Evolutionary conservation across 2,888 invertebrate species (phyloP).

Genomic region (Syritta pipiens): DNA sequence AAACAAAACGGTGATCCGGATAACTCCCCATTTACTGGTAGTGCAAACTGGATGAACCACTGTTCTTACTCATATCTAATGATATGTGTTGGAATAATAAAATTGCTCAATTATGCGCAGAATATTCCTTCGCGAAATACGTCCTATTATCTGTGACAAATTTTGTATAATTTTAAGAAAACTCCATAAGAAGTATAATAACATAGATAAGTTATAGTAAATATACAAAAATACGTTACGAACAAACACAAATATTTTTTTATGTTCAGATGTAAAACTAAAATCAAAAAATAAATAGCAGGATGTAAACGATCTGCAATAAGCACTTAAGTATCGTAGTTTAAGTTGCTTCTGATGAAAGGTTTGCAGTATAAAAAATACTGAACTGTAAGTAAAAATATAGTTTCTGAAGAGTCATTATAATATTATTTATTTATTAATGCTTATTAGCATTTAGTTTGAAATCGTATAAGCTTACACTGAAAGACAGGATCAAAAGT

Average conservation of each 20-base stretch:
- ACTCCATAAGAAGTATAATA: slow-evolving; percentile 55
- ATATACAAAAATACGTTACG: slow-evolving; percentile 62
- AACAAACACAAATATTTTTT: slow-evolving; percentile 68
- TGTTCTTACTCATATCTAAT: slow-evolving; percentile 34
- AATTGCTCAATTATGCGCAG: slow-evolving; percentile 57
- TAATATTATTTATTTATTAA: slow-evolving; percentile 56
- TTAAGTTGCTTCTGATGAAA: slow-evolving; percentile 52
- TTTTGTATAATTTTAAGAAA: slow-evolving; percentile 43
- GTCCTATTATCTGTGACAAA: slow-evolving; percentile 66
- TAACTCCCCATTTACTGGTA: slow-evolving; percentile 78
- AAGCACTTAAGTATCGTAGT: slow-evolving; percentile 56
- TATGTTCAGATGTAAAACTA: slow-evolving; percentile 62
- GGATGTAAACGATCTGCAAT: slow-evolving; percentile 35
- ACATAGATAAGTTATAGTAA: slow-evolving; percentile 65
- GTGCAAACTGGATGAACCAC: slow-evolving; percentile 40
- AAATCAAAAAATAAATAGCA: slow-evolving; percentile 58
- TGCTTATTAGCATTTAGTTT: slow-evolving; percentile 58
- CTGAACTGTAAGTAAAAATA: slow-evolving; percentile 25
- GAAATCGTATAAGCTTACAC: slow-evolving; percentile 12
- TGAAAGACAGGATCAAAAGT: slow-evolving; percentile 13
- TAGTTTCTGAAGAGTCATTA: slow-evolving; percentile 35
- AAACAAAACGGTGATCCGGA: slow-evolving; percentile 79
- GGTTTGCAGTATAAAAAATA: slow-evolving; percentile 42
- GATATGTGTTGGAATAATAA: slow-evolving; percentile 53
- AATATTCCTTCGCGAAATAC: slow-evolving; percentile 46